phyloP scores from a whole-genome alignment of 2,113 vertebrate species.

The Takifugu flavidus region DNA sequence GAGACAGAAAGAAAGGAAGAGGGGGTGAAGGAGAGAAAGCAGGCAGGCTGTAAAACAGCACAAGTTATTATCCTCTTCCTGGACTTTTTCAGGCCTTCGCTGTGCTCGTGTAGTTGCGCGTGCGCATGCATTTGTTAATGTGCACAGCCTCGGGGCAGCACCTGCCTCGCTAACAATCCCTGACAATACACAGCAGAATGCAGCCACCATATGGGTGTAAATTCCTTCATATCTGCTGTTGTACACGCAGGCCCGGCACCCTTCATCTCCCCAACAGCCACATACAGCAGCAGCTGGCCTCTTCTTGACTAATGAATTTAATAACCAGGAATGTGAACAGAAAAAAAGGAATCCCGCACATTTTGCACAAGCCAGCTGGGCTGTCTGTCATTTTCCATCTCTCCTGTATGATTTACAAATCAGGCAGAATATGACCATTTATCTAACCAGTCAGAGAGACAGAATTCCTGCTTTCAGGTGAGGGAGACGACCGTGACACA shows the following conservation, averaged over 20 bases:
- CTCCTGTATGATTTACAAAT: slow-evolving; percentile 48
- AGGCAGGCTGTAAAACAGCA: slow-evolving; percentile 25
- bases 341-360: slow-evolving; percentile 30
- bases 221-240: slow-evolving; percentile 41
- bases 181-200: slow-evolving; percentile 31
- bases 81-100: slow-evolving; percentile 1
- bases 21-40: slow-evolving; percentile 19
- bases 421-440: slow-evolving; percentile 49
- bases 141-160: slow-evolving; percentile 47
- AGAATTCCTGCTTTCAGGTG: slow-evolving; percentile 37
- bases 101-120: slow-evolving; percentile 24
- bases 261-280: slow-evolving; percentile 25
- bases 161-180: slow-evolving; percentile 59
- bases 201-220: slow-evolving; percentile 49
- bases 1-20: slow-evolving; percentile 21
- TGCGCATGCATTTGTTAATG: slow-evolving; percentile 44
- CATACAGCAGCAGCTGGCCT: slow-evolving; percentile 36
- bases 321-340: slow-evolving; percentile 36
- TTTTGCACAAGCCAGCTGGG: slow-evolving; percentile 28
- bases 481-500: slow-evolving; percentile 35
- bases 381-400: slow-evolving; percentile 48
- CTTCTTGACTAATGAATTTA: slow-evolving; percentile 43
- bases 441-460: slow-evolving; percentile 38
- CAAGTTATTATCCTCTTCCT: slow-evolving; percentile 20
- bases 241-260: slow-evolving; percentile 23